Evolutionary conservation across 2,888 invertebrate species (phyloP).

Genomic region (Mylabris sibirica): DNA sequence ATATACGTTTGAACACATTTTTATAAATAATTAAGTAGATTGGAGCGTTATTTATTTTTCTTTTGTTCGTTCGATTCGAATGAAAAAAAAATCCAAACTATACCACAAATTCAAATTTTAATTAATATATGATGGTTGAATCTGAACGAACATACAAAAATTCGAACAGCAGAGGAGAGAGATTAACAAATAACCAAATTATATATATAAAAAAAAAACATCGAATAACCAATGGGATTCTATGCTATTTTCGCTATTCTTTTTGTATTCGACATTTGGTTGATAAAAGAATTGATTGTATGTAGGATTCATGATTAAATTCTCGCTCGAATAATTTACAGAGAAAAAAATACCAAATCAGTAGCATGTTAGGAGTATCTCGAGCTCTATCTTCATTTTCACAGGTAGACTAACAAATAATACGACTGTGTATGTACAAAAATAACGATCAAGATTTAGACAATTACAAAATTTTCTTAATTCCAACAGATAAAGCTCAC

Average conservation of each 20-base stretch:
- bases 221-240: not conserved
- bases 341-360: not conserved
- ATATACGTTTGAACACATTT: conserved; percentile 38
- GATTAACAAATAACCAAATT: conserved; percentile 1
- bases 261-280: not conserved
- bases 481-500: too few relatives aligned
- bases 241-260: not conserved
- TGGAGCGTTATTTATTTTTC: conserved; percentile 18
- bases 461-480: not conserved
- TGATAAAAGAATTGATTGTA: not conserved
- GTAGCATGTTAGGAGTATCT: not conserved
- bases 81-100: conserved; percentile 38
- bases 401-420: not conserved
- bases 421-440: too few relatives aligned
- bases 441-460: not conserved
- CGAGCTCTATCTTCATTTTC: not conserved
- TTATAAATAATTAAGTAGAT: conserved; percentile 46
- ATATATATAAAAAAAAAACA: not conserved
- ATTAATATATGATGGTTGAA: conserved; percentile 39
- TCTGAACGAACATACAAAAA: conserved; percentile 33
- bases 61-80: not conserved
- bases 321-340: not conserved
- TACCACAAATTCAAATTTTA: conserved; percentile 42
- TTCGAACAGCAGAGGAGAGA: conserved; percentile 18
- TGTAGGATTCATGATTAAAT: not conserved